Evolutionary conservation across 1,140 invertebrate genomes (phyloP), one percentile per base, ranked within the genome.

Genomic region (Plutomurus gul): DNA sequence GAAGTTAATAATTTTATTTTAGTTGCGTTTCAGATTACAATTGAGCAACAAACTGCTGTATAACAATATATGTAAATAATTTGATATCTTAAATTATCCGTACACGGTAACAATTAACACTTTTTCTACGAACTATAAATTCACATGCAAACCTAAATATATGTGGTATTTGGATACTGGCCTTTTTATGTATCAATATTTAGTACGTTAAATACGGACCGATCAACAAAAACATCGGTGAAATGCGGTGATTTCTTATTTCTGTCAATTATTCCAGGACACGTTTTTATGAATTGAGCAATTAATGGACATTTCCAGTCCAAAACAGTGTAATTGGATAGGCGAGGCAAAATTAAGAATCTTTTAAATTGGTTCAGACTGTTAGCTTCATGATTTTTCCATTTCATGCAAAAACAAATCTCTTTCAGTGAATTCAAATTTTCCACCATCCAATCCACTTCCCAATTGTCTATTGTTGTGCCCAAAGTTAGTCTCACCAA

Each of bases 391-490:
- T 33, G 36, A 5, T 60, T 16, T 27, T 60, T 60, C 56, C 56
- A 65, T 33, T 65, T 65, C 56, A 65, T 65, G 25, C 56, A 65
- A 18, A 65, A 65, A 27, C 56, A 65, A 18, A 65, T 33, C 20
- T 65, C 56, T n/a, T 30, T 65, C n/a, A 65, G 16, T 0, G 1
- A 18, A 16, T 33, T 36, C 16, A 65, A n/a, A 36, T 65, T 36
- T 0, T 4, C 7, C 56, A 65, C 56, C 3, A 65, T 65, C 56
- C 56, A 65, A 1, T 65, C 56, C 5, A 65, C 30, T 65, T 65
- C 56, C 56, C 56, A 65, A 36, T 36, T 30, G 0, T 18, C 43
- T 47, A 56, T 25, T 3, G 56, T 65, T 33, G 22, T 33, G 16
- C 56, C 56, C 16, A 65, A 65, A n/a, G 56, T 65, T 0, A 65